These are phyloP conservation scores for Notocelia uddmanniana DNA, from an alignment of 2,888 invertebrate species.

Conservation along the genomic window DNA sequence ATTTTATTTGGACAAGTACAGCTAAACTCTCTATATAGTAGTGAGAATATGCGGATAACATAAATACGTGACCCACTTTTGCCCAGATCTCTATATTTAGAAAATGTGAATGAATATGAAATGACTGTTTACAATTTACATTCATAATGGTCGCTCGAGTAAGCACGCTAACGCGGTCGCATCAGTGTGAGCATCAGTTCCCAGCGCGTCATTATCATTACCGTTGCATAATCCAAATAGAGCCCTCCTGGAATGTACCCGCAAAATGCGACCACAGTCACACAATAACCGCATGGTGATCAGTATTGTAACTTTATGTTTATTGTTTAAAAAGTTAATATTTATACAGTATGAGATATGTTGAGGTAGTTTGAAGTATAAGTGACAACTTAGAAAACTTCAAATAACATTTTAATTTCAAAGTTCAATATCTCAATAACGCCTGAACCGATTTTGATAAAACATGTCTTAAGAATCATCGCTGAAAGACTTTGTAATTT, in stretches of 20 bases:
- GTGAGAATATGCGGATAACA: too few species aligned
- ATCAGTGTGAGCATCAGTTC: neutral
- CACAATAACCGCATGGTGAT: neutral
- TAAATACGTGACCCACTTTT: neutral
- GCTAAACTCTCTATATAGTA: neutral
- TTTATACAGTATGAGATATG: too few species aligned
- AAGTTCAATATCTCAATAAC: too few species aligned
- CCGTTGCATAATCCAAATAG: conserved; percentile 5
- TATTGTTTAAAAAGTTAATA: neutral
- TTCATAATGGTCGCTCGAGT: neutral
- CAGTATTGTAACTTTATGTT: neutral
- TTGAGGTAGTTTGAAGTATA: too few species aligned
- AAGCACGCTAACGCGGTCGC: neutral
- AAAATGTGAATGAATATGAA: neutral
- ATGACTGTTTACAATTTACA: neutral
- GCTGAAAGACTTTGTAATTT: too few species aligned
- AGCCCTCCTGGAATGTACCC: conserved; percentile 4
- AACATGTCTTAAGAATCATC: too few species aligned
- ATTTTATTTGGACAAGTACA: neutral
- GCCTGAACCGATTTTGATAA: too few species aligned
- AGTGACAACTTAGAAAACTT: too few species aligned
- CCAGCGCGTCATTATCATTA: neutral
- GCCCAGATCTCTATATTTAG: conserved; percentile 1
- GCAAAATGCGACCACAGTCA: neutral
- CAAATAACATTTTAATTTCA: too few species aligned